Conservation (phyloP, 2,888 invertebrate genomes). For the Sinelater perroti region DNA sequence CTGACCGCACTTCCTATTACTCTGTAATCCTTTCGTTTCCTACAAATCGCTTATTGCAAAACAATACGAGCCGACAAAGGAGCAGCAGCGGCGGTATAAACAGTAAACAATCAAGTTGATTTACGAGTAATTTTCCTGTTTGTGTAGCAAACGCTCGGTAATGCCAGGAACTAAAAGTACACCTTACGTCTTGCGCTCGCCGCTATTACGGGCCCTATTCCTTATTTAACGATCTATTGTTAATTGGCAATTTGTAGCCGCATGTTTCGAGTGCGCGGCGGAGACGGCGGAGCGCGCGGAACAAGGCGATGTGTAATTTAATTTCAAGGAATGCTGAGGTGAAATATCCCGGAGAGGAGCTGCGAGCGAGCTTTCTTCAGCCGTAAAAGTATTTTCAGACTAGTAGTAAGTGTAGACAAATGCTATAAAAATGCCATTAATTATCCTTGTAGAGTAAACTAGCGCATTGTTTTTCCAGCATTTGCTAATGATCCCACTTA, state of each 20-base stretch:
- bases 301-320: too few species aligned
- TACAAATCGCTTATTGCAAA: conserved; percentile 31
- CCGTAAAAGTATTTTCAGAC: too few species aligned
- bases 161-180: conserved; percentile 33
- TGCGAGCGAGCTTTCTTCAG: too few species aligned
- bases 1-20: conserved; percentile 22
- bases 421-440: too few species aligned
- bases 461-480: too few species aligned
- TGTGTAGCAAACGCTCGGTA: conserved; percentile 35
- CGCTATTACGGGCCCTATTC: conserved; percentile 30
- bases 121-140: conserved; percentile 35
- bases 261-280: conserved; percentile 34
- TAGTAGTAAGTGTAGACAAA: too few species aligned
- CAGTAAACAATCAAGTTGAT: conserved; percentile 36
- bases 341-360: too few species aligned
- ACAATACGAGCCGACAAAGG: conserved; percentile 33
- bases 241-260: conserved; percentile 40
- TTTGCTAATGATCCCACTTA: too few species aligned
- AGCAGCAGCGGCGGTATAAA: conserved; percentile 27
- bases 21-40: conserved; percentile 22
- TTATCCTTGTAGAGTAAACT: too few species aligned
- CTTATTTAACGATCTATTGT: conserved; percentile 40
- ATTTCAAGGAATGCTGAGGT: too few species aligned
- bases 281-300: too few species aligned
- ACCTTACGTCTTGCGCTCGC: conserved; percentile 27